Conservation (phyloP, 1,140 invertebrate species). For the Calycopis cecrops region DNA sequence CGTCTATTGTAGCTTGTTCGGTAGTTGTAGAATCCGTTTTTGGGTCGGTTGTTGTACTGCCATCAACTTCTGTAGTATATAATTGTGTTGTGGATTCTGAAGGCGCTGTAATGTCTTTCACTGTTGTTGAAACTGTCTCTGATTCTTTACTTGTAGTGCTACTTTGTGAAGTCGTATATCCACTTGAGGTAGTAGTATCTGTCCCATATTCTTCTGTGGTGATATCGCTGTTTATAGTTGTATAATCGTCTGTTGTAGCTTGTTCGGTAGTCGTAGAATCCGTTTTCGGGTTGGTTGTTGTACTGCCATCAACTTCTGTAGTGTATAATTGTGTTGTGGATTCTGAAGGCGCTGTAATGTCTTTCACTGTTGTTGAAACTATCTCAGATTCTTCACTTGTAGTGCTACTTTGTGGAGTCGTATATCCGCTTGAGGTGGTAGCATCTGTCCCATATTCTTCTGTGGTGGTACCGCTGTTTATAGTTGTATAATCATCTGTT, state of each 20-base stretch:
- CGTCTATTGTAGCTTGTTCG: not conserved
- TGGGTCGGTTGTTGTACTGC: not conserved
- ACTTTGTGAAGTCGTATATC: not conserved
- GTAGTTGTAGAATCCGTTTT: not conserved
- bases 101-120: no score
- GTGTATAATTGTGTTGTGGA: not conserved
- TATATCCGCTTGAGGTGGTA: not conserved
- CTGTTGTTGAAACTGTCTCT: no score
- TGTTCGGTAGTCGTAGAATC: not conserved
- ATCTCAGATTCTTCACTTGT: slow-evolving; percentile 5
- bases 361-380: not conserved
- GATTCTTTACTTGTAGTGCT: not conserved
- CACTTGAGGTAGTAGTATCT: no score
- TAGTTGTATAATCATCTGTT: not conserved
- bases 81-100: not conserved
- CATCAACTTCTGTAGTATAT: slow-evolving; percentile 5
- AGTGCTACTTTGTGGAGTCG: not conserved
- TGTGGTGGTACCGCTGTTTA: no score
- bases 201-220: no score
- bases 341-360: not conserved
- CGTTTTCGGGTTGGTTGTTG: not conserved
- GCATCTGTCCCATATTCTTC: no score
- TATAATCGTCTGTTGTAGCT: not conserved
- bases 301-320: not conserved
- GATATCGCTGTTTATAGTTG: no score